Percentiles rank a stretch among this genome's conserved stretches.
These are phyloP conservation scores for Dryocosmus kuriphilus DNA, from an alignment of 2,888 invertebrate species.

Conservation along the genomic window DNA sequence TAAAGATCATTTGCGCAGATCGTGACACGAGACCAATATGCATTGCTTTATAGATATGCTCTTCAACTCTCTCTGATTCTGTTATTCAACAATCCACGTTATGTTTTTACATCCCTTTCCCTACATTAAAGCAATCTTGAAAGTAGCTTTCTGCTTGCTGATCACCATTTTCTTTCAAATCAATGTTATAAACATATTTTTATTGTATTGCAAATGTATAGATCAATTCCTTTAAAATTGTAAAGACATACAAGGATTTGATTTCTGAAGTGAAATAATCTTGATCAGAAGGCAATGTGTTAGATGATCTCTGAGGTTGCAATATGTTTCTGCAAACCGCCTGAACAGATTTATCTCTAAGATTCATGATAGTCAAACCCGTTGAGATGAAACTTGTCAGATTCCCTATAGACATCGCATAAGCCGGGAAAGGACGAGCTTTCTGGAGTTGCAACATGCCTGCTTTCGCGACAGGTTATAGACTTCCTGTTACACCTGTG, in stretches of 20 bases:
- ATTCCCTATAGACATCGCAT: background rate
- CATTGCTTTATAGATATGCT: conserved; percentile 5
- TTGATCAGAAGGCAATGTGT: conserved; percentile 27
- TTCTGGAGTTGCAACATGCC: conserved; percentile 42
- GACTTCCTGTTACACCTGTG: conserved; percentile 74
- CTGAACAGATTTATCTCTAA: conserved; percentile 31
- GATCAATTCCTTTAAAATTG: background rate
- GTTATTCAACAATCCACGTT: conserved; percentile 3
- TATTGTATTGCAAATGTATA: background rate
- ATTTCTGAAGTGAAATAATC: background rate
- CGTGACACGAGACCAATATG: background rate
- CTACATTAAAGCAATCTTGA: no score
- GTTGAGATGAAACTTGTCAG: conserved; percentile 17
- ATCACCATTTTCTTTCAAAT: background rate
- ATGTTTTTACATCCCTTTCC: conserved; percentile 16
- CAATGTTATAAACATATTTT: background rate
- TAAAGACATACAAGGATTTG: background rate
- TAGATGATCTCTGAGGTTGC: background rate
- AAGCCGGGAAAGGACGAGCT: conserved; percentile 7
- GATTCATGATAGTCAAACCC: conserved; percentile 14
- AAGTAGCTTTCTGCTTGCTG: background rate
- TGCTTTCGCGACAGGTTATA: conserved; percentile 50
- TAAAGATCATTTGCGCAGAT: background rate
- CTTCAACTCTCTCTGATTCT: conserved; percentile 7
- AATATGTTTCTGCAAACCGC: conserved; percentile 8